Evolutionary conservation across 2,113 vertebrate genomes (phyloP), one percentile per base, ranked within the genome.

Genomic region (Phyllostomus discolor): DNA sequence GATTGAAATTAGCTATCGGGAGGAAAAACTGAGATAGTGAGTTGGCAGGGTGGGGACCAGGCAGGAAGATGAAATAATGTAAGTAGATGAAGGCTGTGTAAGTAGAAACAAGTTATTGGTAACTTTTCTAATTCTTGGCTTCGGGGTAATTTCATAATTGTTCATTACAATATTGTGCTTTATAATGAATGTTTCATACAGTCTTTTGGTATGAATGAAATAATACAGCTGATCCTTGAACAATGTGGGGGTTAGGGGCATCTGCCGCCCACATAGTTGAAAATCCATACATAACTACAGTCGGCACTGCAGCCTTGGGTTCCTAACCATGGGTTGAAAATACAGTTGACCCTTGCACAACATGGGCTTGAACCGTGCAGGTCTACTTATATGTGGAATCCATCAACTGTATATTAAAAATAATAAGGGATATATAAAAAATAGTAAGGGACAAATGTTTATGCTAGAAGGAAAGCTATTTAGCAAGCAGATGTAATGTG

Each of bases 111-210:
- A 50, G 22, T 72, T 89, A 57, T 1, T 67, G 59, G 33, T 50
- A 62, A 80, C 62, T 81, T 84, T 88, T 88, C n/a, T 54, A 64
- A 88, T 62, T 90, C 66, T 91, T 93, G 69, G 43, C 57, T 54
- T 57, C 17, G 11, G 33, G 17, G 24, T 92, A 20, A 75, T 81
- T 92, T 94, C 50, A 19, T 91, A 70, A 24, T 93, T 96, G 20
- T 78, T 89, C 16, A 43, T 90, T 88, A 35, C 79, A 72, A 48
- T 85, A 57, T 64, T 90, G 69, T 95, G 70, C 31, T 91, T 93
- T 94, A 72, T 16, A 50, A 88, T 73, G 81, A 48, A 89, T 67
- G 33, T 90, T 92, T 91, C 33, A 52, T 46, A 48, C 78, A 73
- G 20, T 82, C 14, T 84, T 82, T 85, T 80, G 41, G 41, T 66